Conservation (phyloP, 2,113 vertebrate genomes). For the Motacilla alba region DNA sequence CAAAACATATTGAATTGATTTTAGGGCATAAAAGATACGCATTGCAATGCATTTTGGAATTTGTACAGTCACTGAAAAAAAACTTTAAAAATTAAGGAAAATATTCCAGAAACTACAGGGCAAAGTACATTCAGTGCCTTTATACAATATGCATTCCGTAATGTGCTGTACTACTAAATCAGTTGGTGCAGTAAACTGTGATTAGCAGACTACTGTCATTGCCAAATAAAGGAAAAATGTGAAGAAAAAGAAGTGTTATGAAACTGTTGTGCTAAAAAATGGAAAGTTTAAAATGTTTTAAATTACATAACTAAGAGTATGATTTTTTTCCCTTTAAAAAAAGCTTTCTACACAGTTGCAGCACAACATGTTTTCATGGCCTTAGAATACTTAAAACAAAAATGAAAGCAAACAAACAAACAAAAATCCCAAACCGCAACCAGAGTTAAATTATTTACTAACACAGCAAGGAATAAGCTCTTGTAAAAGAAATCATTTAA, state of each 20-base stretch:
- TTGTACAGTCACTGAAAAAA: constrained; percentile 65
- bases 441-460: constrained; percentile 18
- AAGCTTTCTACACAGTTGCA: neutral
- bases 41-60: constrained; percentile 69
- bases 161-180: constrained; percentile 10
- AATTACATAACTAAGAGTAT: neutral
- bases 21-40: constrained; percentile 58
- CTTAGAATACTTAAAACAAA: neutral
- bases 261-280: constrained; percentile 43
- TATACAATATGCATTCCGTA: constrained; percentile 71
- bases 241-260: constrained; percentile 20
- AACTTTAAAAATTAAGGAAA: constrained; percentile 32
- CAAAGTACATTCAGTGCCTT: constrained; percentile 78
- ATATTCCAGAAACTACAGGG: constrained; percentile 66
- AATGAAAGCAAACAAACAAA: neutral
- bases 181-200: neutral
- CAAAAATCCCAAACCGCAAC: neutral
- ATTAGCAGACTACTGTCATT: constrained; percentile 33
- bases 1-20: constrained; percentile 58
- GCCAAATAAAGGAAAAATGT: constrained; percentile 59
- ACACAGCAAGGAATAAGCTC: neutral
- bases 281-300: neutral
- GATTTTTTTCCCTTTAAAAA: neutral
- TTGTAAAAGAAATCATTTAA: neutral
- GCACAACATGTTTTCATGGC: constrained; percentile 34